Percentiles rank a stretch among this genome's conserved stretches.
Evolutionary conservation across 2,797 vertebrate species (phyloP).

Genomic region (Spinibarbus caldwelli): DNA sequence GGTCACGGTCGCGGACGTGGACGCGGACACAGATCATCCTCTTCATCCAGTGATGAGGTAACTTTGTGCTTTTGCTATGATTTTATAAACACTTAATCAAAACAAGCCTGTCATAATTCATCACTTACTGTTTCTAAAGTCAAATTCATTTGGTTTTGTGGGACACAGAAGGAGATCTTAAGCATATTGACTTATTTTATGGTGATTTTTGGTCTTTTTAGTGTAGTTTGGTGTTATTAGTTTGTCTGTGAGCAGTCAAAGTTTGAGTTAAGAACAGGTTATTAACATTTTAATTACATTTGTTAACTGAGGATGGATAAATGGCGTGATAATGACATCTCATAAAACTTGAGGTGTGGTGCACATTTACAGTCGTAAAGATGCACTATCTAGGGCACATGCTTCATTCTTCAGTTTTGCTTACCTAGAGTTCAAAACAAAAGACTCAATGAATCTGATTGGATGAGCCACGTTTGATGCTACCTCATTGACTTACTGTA

Average conservation of each 20-base stretch:
- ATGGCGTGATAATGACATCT: background rate
- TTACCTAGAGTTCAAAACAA: background rate
- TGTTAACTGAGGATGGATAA: background rate
- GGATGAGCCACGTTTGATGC: background rate
- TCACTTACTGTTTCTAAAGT: too few species aligned
- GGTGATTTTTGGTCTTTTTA: too few species aligned
- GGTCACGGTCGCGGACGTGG: background rate
- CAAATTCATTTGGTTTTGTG: background rate
- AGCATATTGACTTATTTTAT: too few species aligned
- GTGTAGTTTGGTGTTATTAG: background rate
- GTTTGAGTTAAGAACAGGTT: background rate
- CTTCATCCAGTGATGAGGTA: constrained; percentile 23
- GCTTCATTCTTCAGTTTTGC: background rate
- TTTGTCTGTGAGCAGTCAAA: background rate
- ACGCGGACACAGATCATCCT: background rate
- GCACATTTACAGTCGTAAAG: background rate
- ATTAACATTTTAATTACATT: background rate
- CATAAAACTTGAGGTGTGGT: background rate
- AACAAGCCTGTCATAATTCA: too few species aligned
- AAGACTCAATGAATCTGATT: background rate
- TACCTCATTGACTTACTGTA: background rate
- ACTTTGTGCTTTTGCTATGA: background rate
- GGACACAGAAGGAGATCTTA: background rate
- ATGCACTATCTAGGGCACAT: background rate
- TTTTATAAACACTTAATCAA: background rate